phyloP scores from a whole-genome alignment of 1,140 invertebrate genomes.

The Drosophila navojoa region DNA sequence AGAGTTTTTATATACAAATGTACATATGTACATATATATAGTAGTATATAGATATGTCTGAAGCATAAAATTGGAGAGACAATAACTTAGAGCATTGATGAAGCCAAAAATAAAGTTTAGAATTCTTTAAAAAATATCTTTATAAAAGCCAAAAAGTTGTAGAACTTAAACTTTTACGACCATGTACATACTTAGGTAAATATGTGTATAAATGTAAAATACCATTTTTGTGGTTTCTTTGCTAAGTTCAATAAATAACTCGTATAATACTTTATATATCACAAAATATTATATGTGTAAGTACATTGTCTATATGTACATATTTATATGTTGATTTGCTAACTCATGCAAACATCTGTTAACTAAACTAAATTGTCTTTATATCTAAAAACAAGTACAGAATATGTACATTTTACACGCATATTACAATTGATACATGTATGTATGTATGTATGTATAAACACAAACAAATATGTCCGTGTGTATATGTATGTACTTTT shows the following conservation, averaged over 20 bases:
- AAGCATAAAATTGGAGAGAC: no score
- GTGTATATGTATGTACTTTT: constrained; percentile 1
- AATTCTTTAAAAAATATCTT: background rate
- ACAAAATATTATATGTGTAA: background rate
- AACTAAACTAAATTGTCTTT: background rate
- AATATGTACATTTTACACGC: background rate
- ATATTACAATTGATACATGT: constrained; percentile 4
- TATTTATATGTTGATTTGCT: background rate
- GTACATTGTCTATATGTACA: background rate
- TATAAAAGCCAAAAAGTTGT: no score
- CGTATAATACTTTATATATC: background rate
- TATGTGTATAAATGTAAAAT: background rate
- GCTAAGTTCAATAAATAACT: background rate
- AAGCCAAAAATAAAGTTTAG: background rate
- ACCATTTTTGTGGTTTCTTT: background rate
- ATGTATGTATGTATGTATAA: constrained; percentile 2
- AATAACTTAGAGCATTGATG: no score
- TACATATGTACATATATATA: no score
- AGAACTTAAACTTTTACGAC: no score
- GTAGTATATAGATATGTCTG: no score
- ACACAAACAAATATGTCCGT: background rate
- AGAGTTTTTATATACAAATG: no score
- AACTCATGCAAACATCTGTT: background rate
- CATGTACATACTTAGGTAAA: background rate
- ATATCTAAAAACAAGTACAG: background rate